Base-by-base conservation (phyloP, 1,140 invertebrate genomes). In the Papilio aristodemus region DNA sequence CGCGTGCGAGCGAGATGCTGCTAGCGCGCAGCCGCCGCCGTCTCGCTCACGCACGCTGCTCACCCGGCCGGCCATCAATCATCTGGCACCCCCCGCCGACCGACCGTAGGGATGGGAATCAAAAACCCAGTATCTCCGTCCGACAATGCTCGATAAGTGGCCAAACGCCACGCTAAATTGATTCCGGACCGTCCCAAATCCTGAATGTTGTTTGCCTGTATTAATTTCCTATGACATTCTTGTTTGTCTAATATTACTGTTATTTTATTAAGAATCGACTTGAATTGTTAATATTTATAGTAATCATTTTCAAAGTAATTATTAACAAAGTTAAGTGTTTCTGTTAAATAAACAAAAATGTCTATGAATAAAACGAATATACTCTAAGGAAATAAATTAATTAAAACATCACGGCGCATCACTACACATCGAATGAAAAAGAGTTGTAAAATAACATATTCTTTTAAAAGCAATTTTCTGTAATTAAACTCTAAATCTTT, bases 141-240 rank as follows among this genome's bases (percentile, higher is more conserved):
- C 68, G 79, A 88, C 86, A 89, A 87, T 84, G 72, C 76, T 88
- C 85, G 87, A 88, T 89, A 91, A 91, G 85, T 89, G 86, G 84
- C 68, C 80, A 82, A 87, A 87, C 79, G 84, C 78, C 77, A 89
- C 77, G 83, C 77, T 82, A 85, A 89, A 90, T 90, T 90, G 86
- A 88, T 85, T 89, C 71, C 68, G 71, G 85, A 84, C 77, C 76
- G 80, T 81, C 78, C 78, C 71, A 59, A 81, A 80, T 81, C 68
- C 72, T n/a, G 71, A 70, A 72, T 69, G 71, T 75, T 81, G 77
- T 78, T 81, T 80, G 78, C 72, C 72, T 68, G 72, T 74, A 76
- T 78, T 80, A 77, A 78, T 77, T 78, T 75, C 63, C 59, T 72
- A 72, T 74, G 73, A 75, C 72, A 68, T 68, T 69, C 69, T 77